Base-by-base conservation (phyloP, 2,797 vertebrate genomes). In the Clarias platycephalus region DNA sequence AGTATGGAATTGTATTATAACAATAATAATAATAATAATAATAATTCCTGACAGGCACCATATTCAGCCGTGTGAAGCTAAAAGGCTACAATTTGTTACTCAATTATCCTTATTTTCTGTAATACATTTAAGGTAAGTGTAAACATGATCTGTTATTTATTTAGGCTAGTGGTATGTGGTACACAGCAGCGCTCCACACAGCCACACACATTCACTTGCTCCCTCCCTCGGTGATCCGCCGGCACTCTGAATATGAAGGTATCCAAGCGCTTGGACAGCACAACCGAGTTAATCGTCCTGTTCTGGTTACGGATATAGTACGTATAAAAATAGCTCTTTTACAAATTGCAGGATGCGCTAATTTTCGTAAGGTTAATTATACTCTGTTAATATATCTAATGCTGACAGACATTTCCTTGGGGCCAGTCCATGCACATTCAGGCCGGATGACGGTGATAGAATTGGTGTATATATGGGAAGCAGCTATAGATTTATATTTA, bases 41-140 rank as follows among this genome's bases (percentile, higher is more conserved):
- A 76, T 76, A 58, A 77, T 84, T 91, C 86, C 90, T 87, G 88
- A 87, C 91, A 93, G 93, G 91, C 92, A 93, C 92, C 89, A 88
- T 83, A 88, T 91, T 89, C 81, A 91, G 90, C 89, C 85, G 44
- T 80, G 85, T 85, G 62, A 75, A 91, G 84, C 86, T 84, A 57
- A 81, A 91, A 90, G 89, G 89, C 91, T 91, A 89, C 89, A 87
- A 63, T 74, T 88, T 31, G 26, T 66, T 87, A 83, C 87, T 84
- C 64, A 83, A 72, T 84, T 88, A 34, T 75, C 58, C 63, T 84
- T 72, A 53, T 53, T 53, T 53, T 81, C 62, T 80, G 85, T 89
- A 91, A 90, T 90, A 90, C 88, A 86, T 88, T 53, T 90, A 89
- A 85, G 88, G 84, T 86, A 58, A 40, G 80, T 88, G 89, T 90